Evolutionary conservation across 2,888 invertebrate species (phyloP).

Genomic region (Lochmaea capreae): DNA sequence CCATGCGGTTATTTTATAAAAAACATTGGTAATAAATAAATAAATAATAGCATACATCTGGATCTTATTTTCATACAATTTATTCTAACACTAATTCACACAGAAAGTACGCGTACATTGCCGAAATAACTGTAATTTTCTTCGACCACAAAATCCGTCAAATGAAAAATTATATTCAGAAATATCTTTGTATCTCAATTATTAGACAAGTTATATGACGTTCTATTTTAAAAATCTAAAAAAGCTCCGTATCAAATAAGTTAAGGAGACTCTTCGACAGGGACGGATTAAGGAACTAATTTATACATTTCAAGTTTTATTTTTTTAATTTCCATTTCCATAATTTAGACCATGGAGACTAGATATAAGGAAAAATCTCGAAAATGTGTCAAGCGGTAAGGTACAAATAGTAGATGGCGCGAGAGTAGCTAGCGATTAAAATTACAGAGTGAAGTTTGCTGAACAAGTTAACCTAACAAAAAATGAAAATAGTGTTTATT

Average conservation of each 20-base stretch:
- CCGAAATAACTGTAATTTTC: conserved; percentile 23
- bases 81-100: conserved; percentile 13
- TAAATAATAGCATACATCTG: conserved; percentile 5
- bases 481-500: too few relatives aligned
- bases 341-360: too few relatives aligned
- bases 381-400: too few relatives aligned
- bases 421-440: too few relatives aligned
- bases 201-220: conserved; percentile 26
- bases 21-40: not conserved
- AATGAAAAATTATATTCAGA: conserved; percentile 21
- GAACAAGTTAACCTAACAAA: too few relatives aligned
- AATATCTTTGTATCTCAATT: conserved; percentile 30
- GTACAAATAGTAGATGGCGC: too few relatives aligned
- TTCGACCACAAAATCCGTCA: conserved; percentile 16
- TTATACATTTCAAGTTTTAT: not conserved
- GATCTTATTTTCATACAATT: conserved; percentile 14
- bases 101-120: conserved; percentile 9
- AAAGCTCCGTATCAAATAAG: conserved; percentile 6
- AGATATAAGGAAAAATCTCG: too few relatives aligned
- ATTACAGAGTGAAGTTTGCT: too few relatives aligned
- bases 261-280: not conserved
- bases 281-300: not conserved
- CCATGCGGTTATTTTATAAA: not conserved
- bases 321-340: too few relatives aligned
- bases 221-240: conserved; percentile 25